Evolutionary conservation across 2,797 vertebrate genomes (phyloP).

Genomic region (Trematomus bernacchii): DNA sequence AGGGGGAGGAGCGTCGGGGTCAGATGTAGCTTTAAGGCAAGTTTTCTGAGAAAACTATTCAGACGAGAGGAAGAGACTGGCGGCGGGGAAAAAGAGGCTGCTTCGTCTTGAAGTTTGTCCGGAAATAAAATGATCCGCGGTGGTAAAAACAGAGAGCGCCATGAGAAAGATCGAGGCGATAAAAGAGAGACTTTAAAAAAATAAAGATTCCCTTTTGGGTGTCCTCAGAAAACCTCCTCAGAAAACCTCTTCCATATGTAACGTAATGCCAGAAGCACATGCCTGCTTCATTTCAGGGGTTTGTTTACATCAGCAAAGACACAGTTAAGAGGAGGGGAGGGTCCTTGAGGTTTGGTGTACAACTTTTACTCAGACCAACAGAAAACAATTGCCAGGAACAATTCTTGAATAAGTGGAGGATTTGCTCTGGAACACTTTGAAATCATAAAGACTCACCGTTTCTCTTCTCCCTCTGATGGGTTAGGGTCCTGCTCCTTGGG

Average conservation of each 20-base stretch:
- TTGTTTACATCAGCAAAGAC: slow-evolving; percentile 17
- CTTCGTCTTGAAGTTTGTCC: slow-evolving; percentile 39
- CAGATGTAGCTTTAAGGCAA: slow-evolving; percentile 24
- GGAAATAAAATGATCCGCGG: slow-evolving; percentile 10
- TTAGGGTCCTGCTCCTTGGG: slow-evolving; percentile 97
- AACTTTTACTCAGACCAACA: not conserved
- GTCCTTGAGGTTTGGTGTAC: not conserved
- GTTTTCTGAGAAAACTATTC: slow-evolving; percentile 40
- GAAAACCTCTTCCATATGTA: slow-evolving; percentile 19
- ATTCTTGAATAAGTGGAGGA: not conserved
- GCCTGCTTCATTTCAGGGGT: slow-evolving; percentile 21
- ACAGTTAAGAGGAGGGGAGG: not conserved
- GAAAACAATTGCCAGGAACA: not conserved
- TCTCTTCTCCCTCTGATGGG: slow-evolving; percentile 98
- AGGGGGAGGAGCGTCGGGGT: not conserved
- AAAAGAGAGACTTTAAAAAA: slow-evolving; percentile 11
- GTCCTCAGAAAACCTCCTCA: slow-evolving; percentile 46
- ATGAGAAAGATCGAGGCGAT: slow-evolving; percentile 37
- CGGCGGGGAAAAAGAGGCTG: not conserved
- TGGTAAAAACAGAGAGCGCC: slow-evolving; percentile 39
- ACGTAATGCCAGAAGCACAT: not conserved
- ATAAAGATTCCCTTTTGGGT: slow-evolving; percentile 7
- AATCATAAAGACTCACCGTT: slow-evolving; percentile 87
- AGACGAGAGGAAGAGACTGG: slow-evolving; percentile 18
- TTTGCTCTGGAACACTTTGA: not conserved